Conservation (phyloP, 2,113 vertebrate species). For the Caranx melampygus region DNA sequence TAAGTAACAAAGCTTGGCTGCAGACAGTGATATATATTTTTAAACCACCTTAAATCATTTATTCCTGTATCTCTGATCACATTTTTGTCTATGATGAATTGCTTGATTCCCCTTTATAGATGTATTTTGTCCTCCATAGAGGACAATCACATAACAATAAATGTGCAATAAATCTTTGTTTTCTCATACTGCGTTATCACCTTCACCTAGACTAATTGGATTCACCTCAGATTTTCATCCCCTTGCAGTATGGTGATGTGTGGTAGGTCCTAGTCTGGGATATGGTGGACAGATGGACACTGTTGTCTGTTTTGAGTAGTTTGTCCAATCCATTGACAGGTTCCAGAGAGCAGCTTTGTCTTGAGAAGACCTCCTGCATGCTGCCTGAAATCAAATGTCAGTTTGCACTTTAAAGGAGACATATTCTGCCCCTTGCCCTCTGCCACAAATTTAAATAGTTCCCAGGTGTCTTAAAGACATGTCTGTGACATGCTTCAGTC, state of each 20-base stretch:
- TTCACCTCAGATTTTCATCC: conserved; percentile 1
- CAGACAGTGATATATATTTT: not conserved
- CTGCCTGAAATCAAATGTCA: not conserved
- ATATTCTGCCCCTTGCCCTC: no score
- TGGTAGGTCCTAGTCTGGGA: conserved; percentile 1
- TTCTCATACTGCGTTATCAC: not conserved
- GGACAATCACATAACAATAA: not conserved
- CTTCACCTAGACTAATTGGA: conserved; percentile 6
- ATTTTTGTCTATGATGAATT: not conserved
- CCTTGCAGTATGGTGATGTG: not conserved
- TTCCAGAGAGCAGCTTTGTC: conserved; percentile 8
- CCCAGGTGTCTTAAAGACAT: no score
- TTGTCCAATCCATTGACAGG: not conserved
- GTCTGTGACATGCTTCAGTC: no score
- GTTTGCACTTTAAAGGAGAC: not conserved
- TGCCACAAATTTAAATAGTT: no score
- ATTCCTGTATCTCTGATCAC: not conserved
- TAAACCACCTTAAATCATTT: not conserved
- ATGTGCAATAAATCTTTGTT: conserved; percentile 3
- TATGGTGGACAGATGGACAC: conserved; percentile 19
- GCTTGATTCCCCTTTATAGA: not conserved
- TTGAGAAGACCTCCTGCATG: not conserved
- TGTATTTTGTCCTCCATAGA: not conserved
- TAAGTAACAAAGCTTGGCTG: not conserved
- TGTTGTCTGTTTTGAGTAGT: conserved; percentile 17